Evolutionary conservation across 2,888 invertebrate genomes (phyloP).

Genomic region (Schizotus pectinicornis): DNA sequence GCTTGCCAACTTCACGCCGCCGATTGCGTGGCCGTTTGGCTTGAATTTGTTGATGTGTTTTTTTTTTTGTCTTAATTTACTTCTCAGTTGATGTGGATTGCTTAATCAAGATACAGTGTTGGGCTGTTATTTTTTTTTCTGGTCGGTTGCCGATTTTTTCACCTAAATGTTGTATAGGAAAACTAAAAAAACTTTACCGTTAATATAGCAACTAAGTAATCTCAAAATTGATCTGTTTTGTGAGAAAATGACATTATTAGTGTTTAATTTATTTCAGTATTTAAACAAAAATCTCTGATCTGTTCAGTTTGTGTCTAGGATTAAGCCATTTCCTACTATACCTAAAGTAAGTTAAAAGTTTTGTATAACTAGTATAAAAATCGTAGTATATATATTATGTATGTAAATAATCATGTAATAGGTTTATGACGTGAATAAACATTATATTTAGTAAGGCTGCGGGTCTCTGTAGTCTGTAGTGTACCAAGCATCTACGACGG

Average conservation of each 20-base stretch:
- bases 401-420: conserved; percentile 41
- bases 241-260: conserved; percentile 6
- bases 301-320: conserved; percentile 14
- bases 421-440: conserved; percentile 40
- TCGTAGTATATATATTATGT: conserved; percentile 31
- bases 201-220: conserved; percentile 10
- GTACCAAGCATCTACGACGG: no score
- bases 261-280: conserved; percentile 18
- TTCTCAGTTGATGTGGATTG: conserved; percentile 5
- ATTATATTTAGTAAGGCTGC: conserved; percentile 32
- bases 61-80: conserved; percentile 11
- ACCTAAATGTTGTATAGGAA: conserved; percentile 24
- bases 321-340: conserved; percentile 27
- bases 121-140: conserved; percentile 5
- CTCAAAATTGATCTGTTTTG: conserved; percentile 30
- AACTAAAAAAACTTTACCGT: conserved; percentile 15
- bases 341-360: conserved; percentile 29
- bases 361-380: conserved; percentile 34
- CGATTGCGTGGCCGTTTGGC: no score
- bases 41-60: conserved; percentile 3
- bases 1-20: no score
- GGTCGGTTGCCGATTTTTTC: conserved; percentile 2
- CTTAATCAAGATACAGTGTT: background rate
- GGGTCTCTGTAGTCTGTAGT: no score
- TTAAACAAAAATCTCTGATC: conserved; percentile 6